These are phyloP conservation scores for Phylloscopus collybita DNA, from an alignment of 2,797 vertebrate genomes.

Conservation along the genomic window DNA sequence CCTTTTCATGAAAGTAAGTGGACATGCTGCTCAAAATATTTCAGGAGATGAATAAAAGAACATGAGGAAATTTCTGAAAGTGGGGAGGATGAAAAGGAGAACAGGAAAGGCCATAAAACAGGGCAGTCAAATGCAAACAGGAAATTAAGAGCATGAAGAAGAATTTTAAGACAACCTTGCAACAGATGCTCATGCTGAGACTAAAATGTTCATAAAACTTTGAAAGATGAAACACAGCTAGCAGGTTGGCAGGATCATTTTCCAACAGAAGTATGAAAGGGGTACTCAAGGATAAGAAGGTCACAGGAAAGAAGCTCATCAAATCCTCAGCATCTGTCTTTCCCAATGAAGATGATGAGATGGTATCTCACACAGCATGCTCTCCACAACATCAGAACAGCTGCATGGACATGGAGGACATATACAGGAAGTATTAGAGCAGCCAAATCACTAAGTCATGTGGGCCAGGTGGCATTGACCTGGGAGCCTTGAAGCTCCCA, in stretches of 20 bases:
- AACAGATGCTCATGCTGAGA: background rate
- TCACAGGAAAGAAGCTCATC: background rate
- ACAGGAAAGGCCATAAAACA: background rate
- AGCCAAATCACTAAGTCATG: background rate
- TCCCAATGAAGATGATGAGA: background rate
- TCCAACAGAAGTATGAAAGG: background rate
- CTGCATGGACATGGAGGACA: background rate
- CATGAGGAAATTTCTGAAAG: background rate
- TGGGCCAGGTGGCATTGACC: background rate
- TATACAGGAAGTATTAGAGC: background rate
- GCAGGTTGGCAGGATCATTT: background rate
- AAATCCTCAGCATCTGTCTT: background rate
- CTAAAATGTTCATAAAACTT: background rate
- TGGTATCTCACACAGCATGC: rapidly evolving
- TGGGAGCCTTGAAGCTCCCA: background rate
- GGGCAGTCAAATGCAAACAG: background rate
- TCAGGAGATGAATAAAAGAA: background rate
- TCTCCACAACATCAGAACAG: background rate
- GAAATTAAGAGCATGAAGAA: background rate
- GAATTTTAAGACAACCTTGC: background rate
- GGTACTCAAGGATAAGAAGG: background rate
- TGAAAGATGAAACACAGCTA: background rate
- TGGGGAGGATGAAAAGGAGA: background rate
- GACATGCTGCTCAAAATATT: background rate
- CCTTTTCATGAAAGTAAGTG: background rate